Evolutionary conservation across 2,113 vertebrate genomes (phyloP).

Genomic region (Cinclus mexicanus): DNA sequence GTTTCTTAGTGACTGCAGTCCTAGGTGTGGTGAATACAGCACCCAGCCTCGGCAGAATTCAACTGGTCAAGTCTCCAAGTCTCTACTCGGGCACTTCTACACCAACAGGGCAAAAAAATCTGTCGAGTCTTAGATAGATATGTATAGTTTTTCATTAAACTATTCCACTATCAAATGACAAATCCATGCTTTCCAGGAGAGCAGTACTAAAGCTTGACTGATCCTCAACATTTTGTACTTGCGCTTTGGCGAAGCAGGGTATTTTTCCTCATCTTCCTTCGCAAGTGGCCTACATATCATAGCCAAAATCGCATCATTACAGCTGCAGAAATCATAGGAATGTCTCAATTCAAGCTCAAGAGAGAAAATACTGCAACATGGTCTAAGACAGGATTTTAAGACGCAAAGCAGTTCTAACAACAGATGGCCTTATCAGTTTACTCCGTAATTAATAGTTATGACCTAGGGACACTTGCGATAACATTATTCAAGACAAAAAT

Average conservation of each 20-base stretch:
- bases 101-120: neutral
- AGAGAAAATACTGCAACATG: neutral
- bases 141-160: fast-evolving
- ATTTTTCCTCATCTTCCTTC: neutral
- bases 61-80: neutral
- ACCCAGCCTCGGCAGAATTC: neutral
- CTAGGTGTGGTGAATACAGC: neutral
- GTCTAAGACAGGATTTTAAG: neutral
- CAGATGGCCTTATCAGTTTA: neutral
- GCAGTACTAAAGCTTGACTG: neutral
- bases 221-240: neutral
- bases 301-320: neutral
- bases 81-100: neutral
- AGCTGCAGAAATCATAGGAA: neutral
- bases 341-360: neutral
- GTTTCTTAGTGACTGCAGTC: neutral
- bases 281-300: neutral
- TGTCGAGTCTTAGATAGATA: neutral
- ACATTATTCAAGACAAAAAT: neutral
- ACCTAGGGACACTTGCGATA: neutral
- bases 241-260: fast-evolving
- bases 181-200: neutral
- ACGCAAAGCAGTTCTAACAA: neutral
- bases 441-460: neutral
- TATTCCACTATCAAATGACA: neutral